Evolutionary conservation across 2,888 invertebrate species (phyloP).

Genomic region (Pedicia rivosa): DNA sequence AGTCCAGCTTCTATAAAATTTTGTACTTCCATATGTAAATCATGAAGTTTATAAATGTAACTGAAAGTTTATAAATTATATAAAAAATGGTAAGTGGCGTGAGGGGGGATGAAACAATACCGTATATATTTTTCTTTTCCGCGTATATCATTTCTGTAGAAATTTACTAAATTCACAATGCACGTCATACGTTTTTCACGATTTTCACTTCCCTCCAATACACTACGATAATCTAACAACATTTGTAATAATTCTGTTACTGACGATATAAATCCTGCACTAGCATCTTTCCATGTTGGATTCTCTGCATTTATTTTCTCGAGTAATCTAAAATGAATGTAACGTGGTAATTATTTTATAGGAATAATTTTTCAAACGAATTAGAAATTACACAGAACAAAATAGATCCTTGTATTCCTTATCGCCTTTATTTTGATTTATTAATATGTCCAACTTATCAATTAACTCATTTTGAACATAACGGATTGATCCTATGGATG

Average conservation of each 20-base stretch:
- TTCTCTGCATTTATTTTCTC: constrained; percentile 71
- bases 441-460: constrained; percentile 81
- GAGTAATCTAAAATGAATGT: constrained; percentile 57
- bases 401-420: constrained; percentile 86
- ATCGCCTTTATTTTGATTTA: constrained; percentile 88
- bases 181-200: constrained; percentile 92
- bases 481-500: constrained; percentile 68
- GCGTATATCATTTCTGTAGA: constrained; percentile 91
- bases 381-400: constrained; percentile 91
- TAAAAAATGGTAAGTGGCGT: neutral
- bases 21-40: constrained; percentile 77
- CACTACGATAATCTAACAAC: constrained; percentile 83
- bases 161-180: constrained; percentile 87
- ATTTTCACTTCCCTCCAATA: constrained; percentile 93
- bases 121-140: constrained; percentile 88
- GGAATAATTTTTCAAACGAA: no score
- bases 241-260: constrained; percentile 78
- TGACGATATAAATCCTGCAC: constrained; percentile 82
- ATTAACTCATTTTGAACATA: constrained; percentile 87
- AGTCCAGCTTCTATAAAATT: constrained; percentile 93
- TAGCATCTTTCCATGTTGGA: constrained; percentile 82
- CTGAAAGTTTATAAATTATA: no score
- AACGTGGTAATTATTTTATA: no score
- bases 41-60: constrained; percentile 89
- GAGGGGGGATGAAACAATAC: constrained; percentile 10